Evolutionary conservation across 2,888 invertebrate genomes (phyloP), one percentile per base, ranked within the genome.

Genomic region (Calephelis perditalis): DNA sequence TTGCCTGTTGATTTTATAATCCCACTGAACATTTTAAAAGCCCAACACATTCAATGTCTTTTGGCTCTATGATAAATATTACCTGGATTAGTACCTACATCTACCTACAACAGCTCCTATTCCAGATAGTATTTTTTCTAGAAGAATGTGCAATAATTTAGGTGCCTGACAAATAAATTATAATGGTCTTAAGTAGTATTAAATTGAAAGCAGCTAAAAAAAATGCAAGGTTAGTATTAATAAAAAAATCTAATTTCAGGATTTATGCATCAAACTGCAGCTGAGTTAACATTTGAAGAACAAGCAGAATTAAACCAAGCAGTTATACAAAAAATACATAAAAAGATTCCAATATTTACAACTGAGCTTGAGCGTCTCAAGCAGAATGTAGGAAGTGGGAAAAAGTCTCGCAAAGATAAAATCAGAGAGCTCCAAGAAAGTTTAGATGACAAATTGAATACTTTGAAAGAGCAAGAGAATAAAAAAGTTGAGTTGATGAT

Each of bases 401-500:
- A 74, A 47, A 76, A 74, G 56, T 70, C 76, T 0, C 71, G 71
- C 8, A 75, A 74, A 59, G 74, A 76, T 5, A 72, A 82, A 63
- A 76, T 82, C 5, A 79, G 76, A 49, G 79, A 84, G 11, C 71
- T 90, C 0, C 79, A 84, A 57, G 75, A 81, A 5, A 79, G 79
- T 66, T 65, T 87, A 46, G 80, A 88, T 71, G 76, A 81, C 7
- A 87, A 88, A 64, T 59, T 89, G 11, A 75, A 76, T 45, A 79
- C 71, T 5, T 72, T 90, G 7, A 75, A 81, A 57, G 79, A 84
- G 56, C 89, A 88, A 64, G 88, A 89, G 67, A 78, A 71, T 72
- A 84, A 89, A 68, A 86, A 86, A 60, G 81, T 84, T 5, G 84
- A 85, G 57, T 65, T 89, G 54, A 86, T 90, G 86, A 82, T 85